Conservation (phyloP, 2,797 vertebrate species). For the Gobio occitaniae region DNA sequence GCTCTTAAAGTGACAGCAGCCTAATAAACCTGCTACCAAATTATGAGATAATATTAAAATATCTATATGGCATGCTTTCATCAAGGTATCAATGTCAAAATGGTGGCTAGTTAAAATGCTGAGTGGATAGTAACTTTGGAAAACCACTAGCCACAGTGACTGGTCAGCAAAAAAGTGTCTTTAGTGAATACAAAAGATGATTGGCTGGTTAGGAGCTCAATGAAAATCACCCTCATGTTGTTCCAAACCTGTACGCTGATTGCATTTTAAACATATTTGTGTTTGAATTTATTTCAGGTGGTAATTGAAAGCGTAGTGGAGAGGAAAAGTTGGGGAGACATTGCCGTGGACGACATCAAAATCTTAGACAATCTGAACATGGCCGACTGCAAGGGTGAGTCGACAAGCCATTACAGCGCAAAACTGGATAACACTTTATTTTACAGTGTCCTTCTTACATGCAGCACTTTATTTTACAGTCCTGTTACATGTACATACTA, state of each 20-base stretch:
- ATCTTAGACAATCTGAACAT: conserved; percentile 86
- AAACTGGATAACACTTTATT: background rate
- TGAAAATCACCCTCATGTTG: background rate
- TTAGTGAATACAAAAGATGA: background rate
- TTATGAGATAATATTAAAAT: background rate
- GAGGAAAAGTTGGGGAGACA: conserved; percentile 91
- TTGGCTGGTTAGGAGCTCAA: background rate
- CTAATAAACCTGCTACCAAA: background rate
- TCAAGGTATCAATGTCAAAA: background rate
- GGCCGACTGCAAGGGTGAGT: conserved; percentile 89
- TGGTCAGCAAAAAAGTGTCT: background rate
- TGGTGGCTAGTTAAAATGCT: background rate
- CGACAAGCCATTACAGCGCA: background rate
- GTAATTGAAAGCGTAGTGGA: conserved; percentile 94
- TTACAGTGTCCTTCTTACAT: no score
- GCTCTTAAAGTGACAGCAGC: background rate
- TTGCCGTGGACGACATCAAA: conserved; percentile 96
- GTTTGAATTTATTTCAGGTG: conserved; percentile 77
- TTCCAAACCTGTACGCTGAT: background rate
- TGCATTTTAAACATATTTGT: background rate
- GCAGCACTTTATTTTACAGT: background rate
- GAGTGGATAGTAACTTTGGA: background rate
- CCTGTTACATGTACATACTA: background rate
- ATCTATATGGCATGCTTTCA: background rate
- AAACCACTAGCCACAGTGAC: background rate